Percentiles rank a stretch among this genome's conserved stretches.
Conservation (phyloP, 1,140 invertebrate genomes). For the Atta texana region DNA sequence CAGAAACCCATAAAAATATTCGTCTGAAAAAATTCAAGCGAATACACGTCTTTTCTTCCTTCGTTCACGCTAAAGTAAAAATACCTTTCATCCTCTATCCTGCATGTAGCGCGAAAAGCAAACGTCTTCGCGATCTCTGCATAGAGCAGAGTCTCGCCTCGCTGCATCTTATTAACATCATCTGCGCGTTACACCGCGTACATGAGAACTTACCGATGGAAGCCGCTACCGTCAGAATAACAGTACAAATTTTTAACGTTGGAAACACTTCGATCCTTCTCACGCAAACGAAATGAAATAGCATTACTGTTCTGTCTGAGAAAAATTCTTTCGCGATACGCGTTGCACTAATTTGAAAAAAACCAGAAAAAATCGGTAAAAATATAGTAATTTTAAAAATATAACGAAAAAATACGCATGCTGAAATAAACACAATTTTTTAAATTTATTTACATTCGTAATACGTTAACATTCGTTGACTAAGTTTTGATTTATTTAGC, state of each 20-base stretch:
- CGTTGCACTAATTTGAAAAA: not conserved
- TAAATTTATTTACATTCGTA: not conserved
- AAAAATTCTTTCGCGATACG: not conserved
- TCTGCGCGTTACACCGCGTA: conserved; percentile 48
- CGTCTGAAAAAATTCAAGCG: not conserved
- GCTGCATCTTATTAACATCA: conserved; percentile 62
- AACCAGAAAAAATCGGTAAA: not conserved
- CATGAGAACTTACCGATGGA: conserved; percentile 35
- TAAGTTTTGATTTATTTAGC: not conserved
- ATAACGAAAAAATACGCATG: not conserved
- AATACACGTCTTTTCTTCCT: conserved; percentile 3
- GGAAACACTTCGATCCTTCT: conserved; percentile 31
- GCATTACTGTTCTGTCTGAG: not conserved
- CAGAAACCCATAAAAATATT: conserved; percentile 12
- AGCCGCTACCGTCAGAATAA: conserved; percentile 45
- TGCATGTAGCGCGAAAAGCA: conserved; percentile 29
- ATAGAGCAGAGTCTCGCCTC: conserved; percentile 51
- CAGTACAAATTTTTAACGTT: conserved; percentile 52
- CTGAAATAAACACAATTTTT: not conserved
- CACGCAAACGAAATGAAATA: conserved; percentile 18
- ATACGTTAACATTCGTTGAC: not conserved
- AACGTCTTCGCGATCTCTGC: conserved; percentile 44
- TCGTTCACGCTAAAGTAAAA: conserved; percentile 23
- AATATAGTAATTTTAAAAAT: not conserved
- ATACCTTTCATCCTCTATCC: conserved; percentile 21